Conservation (phyloP, 1,140 invertebrate species). For the Littorina saxatilis region DNA sequence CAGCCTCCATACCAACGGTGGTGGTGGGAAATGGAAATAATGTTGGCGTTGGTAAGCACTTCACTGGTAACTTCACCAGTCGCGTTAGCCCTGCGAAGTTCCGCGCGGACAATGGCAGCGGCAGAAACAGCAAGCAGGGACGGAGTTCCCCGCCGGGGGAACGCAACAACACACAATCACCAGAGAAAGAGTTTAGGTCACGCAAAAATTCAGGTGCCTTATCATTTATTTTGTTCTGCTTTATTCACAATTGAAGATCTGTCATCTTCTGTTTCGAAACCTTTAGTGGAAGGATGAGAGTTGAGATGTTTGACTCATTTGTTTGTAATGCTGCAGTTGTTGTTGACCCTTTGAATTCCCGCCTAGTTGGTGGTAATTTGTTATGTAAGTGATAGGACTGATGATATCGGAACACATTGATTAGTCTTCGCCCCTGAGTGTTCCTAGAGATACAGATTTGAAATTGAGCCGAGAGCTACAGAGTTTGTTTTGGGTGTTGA, state of each 20-base stretch:
- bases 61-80: neutral
- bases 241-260: too few relatives aligned
- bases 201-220: constrained; percentile 61
- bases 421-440: too few relatives aligned
- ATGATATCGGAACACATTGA: too few relatives aligned
- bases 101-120: neutral
- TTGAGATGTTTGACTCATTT: neutral
- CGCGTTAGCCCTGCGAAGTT: neutral
- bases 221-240: neutral
- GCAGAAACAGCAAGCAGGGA: constrained; percentile 2
- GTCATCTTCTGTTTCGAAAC: too few relatives aligned
- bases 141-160: neutral
- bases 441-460: too few relatives aligned
- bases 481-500: too few relatives aligned
- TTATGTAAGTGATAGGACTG: neutral
- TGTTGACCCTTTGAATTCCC: neutral
- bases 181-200: constrained; percentile 37
- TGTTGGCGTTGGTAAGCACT: neutral
- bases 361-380: neutral
- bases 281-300: neutral
- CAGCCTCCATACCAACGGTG: neutral
- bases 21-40: neutral
- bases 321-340: neutral
- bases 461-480: too few relatives aligned
- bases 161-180: neutral